Evolutionary conservation across 2,888 invertebrate genomes (phyloP).

Genomic region (Byasa hedistus): DNA sequence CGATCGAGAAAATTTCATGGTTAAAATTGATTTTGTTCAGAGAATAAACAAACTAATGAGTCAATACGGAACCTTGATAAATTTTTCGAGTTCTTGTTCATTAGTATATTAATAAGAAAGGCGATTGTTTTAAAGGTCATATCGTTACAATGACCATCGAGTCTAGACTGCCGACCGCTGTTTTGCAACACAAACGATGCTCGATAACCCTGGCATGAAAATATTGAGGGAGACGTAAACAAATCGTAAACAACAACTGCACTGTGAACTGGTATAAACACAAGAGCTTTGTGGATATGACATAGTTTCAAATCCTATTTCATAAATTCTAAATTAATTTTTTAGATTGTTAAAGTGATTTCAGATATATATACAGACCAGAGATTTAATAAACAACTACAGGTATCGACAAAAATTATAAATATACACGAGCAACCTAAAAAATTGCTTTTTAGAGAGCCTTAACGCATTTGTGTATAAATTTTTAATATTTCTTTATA

Average conservation of each 20-base stretch:
- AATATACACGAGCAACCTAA: too few species aligned
- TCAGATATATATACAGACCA: too few species aligned
- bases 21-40: neutral
- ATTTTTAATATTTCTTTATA: neutral
- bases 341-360: too few species aligned
- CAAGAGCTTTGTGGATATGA: neutral
- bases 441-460: too few species aligned
- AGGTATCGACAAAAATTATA: too few species aligned
- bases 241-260: conserved; percentile 38
- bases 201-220: conserved; percentile 36
- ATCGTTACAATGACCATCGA: conserved; percentile 38
- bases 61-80: conserved; percentile 14
- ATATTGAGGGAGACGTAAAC: conserved; percentile 39
- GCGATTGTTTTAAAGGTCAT: conserved; percentile 38
- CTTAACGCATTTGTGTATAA: too few species aligned
- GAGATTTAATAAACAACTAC: too few species aligned
- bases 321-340: neutral
- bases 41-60: conserved; percentile 10
- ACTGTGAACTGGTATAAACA: conserved; percentile 22
- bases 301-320: conserved; percentile 3
- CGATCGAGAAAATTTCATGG: neutral
- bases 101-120: conserved; percentile 15
- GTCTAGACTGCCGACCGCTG: conserved; percentile 40
- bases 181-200: conserved; percentile 30
- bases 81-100: conserved; percentile 10